Evolutionary conservation across 2,113 vertebrate species (phyloP).

Genomic region (Tiliqua scincoides): DNA sequence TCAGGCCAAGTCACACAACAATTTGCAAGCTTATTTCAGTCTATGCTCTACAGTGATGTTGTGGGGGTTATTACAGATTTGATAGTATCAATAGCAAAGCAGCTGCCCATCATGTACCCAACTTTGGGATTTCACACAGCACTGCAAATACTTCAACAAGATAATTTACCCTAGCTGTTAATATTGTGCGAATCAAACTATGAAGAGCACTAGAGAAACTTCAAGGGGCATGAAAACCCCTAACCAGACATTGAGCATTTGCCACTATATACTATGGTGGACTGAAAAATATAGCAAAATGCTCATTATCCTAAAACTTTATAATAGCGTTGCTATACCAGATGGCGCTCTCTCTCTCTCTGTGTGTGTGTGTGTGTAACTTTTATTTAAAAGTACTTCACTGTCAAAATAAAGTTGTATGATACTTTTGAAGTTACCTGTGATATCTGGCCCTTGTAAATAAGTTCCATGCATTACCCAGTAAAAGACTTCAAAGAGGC

Average conservation of each 20-base stretch:
- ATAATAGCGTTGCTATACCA: conserved; percentile 37
- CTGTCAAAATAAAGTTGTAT: background rate
- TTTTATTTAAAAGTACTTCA: conserved; percentile 17
- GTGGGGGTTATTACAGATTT: background rate
- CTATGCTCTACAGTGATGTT: background rate
- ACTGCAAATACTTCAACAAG: background rate
- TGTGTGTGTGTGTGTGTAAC: background rate
- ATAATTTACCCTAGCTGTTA: background rate
- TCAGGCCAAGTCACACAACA: background rate
- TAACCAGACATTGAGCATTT: background rate
- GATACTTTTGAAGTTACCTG: conserved; percentile 39
- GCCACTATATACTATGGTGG: background rate
- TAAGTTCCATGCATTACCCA: conserved; percentile 12
- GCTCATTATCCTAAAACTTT: conserved; percentile 22
- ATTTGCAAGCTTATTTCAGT: background rate
- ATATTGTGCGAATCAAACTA: background rate
- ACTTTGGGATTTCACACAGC: background rate
- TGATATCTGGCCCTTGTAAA: conserved; percentile 23
- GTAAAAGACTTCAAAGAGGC: conserved; percentile 43
- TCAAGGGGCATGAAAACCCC: too few relatives aligned
- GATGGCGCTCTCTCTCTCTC: too few relatives aligned
- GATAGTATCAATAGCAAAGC: conserved; percentile 25
- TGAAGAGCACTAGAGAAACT: background rate
- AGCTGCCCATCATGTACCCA: background rate
- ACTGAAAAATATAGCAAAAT: conserved; percentile 2